Percentiles rank a stretch among this genome's conserved stretches.
Evolutionary conservation across 2,113 vertebrate genomes (phyloP).

Genomic region (Petromus typicus): DNA sequence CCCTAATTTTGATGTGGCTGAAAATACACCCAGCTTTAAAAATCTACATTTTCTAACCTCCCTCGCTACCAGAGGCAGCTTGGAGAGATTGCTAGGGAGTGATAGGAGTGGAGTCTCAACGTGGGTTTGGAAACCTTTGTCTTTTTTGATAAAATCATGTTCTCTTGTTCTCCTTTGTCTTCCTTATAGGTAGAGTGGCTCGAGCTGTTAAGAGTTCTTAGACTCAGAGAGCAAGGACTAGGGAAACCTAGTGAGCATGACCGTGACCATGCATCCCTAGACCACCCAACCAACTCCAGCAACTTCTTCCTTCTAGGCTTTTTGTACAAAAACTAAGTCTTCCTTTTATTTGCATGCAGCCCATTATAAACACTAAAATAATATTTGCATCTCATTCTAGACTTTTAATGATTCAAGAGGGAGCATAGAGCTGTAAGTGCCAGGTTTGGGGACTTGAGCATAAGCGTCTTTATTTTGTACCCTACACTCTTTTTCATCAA

Average conservation of each 20-base stretch:
- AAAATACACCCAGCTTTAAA: not conserved
- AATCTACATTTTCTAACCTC: not conserved
- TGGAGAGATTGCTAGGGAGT: not conserved
- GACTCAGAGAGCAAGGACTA: not conserved
- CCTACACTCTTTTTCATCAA: not conserved
- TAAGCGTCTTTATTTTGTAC: not conserved
- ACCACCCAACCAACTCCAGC: not conserved
- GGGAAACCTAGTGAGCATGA: not conserved
- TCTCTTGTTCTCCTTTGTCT: not conserved
- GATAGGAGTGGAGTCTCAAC: not conserved
- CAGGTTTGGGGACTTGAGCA: not conserved
- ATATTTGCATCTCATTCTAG: not conserved
- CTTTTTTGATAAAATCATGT: not conserved
- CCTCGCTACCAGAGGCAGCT: not conserved
- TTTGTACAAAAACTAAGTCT: not conserved
- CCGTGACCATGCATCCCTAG: not conserved
- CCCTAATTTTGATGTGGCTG: not conserved
- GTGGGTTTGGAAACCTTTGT: not conserved
- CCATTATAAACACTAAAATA: not conserved
- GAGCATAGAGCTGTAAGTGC: not conserved
- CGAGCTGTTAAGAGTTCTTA: not conserved
- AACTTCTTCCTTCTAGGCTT: not conserved
- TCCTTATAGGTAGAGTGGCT: not conserved
- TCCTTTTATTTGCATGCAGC: not conserved
- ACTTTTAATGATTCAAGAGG: slow-evolving; percentile 24